A percentile compares a stretch with the other conserved stretches of the same genome.
Conservation (phyloP, 2,888 invertebrate species). For the Cheilosia vernalis region DNA sequence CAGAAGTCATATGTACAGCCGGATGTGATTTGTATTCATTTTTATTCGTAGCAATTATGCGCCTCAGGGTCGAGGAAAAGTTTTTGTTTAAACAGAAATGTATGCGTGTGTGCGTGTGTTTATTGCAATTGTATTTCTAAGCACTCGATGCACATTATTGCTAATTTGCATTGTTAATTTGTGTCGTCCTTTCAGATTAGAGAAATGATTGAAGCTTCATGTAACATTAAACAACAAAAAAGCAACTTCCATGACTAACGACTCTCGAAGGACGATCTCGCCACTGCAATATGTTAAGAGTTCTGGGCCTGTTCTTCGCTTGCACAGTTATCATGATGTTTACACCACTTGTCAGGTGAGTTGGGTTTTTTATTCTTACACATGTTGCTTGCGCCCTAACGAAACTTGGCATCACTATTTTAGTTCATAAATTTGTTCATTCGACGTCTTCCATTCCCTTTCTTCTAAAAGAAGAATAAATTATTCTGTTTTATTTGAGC, state of each 20-base stretch:
- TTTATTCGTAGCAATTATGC: conserved; percentile 31
- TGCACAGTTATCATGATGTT: conserved; percentile 77
- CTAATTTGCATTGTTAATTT: conserved; percentile 13
- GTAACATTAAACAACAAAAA: conserved; percentile 38
- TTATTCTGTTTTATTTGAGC: too few species aligned
- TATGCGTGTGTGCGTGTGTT: background rate
- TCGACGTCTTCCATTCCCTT: too few species aligned
- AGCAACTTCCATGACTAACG: conserved; percentile 75
- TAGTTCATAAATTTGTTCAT: too few species aligned
- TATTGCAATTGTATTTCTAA: background rate
- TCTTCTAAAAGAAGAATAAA: too few species aligned
- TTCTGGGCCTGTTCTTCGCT: conserved; percentile 77
- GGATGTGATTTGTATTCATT: background rate
- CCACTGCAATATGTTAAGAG: conserved; percentile 75
- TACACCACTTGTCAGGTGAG: conserved; percentile 77
- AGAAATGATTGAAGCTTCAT: conserved; percentile 52
- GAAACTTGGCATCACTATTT: too few species aligned
- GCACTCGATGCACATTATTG: conserved; percentile 6
- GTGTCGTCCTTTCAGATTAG: conserved; percentile 47
- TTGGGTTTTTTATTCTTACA: background rate
- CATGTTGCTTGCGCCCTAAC: too few species aligned
- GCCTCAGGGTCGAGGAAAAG: background rate
- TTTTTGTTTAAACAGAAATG: background rate
- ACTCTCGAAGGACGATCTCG: conserved; percentile 66
- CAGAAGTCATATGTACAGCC: conserved; percentile 33